Evolutionary conservation across 2,113 vertebrate genomes (phyloP).

Genomic region (Butorides virescens): DNA sequence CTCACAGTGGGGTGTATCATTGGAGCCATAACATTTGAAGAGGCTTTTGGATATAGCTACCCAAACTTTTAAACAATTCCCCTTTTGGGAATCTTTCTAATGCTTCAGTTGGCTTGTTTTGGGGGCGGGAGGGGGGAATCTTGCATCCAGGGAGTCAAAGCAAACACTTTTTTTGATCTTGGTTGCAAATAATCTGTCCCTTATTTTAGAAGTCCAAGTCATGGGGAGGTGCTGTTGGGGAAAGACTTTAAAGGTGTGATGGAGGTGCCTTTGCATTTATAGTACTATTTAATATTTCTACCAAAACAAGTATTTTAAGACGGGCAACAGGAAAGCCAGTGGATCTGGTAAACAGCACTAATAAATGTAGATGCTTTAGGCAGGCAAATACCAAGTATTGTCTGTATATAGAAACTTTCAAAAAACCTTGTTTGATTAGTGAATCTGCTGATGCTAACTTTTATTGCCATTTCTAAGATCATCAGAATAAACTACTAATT

Average conservation of each 20-base stretch:
- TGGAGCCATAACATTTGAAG: conserved; percentile 58
- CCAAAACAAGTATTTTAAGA: background rate
- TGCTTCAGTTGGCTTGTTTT: background rate
- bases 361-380: background rate
- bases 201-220: background rate
- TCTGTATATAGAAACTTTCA: background rate
- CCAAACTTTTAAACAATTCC: conserved; percentile 33
- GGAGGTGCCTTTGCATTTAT: conserved; percentile 45
- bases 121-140: background rate
- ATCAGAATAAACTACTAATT: background rate
- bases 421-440: background rate
- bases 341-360: background rate
- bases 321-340: background rate
- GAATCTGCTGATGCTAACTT: conserved; percentile 1
- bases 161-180: background rate
- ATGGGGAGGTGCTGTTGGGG: background rate
- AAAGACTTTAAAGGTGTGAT: background rate
- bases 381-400: background rate
- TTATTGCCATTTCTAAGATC: background rate
- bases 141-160: background rate
- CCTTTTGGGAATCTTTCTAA: conserved; percentile 54
- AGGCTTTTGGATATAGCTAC: conserved; percentile 42
- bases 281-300: background rate
- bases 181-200: background rate
- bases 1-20: conserved; percentile 40